phyloP scores from a whole-genome alignment of 2,888 invertebrate species.

The Clanis bilineata region DNA sequence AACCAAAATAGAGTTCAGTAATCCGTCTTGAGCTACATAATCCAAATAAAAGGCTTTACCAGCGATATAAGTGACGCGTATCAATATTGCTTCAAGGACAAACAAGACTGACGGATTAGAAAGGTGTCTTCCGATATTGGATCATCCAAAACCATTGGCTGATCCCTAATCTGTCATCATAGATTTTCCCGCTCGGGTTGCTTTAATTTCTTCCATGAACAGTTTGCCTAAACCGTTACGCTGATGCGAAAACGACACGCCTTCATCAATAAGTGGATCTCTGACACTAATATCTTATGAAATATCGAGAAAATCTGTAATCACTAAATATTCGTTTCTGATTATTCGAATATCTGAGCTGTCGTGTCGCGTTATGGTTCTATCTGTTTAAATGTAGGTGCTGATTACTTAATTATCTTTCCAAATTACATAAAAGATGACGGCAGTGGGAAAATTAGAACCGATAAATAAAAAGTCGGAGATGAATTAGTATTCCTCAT shows the following conservation, averaged over 20 bases:
- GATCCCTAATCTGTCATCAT: conserved; percentile 40
- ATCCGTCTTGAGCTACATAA: background rate
- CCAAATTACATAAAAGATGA: background rate
- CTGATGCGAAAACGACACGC: conserved; percentile 34
- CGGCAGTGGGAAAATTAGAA: background rate
- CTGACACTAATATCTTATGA: background rate
- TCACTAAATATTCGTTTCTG: background rate
- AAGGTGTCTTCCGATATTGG: background rate
- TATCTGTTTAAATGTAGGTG: background rate
- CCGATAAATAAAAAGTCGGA: background rate
- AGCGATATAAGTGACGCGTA: background rate
- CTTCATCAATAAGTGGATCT: background rate
- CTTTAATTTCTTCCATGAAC: conserved; percentile 55
- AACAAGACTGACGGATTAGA: conserved; percentile 14
- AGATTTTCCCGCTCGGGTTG: conserved; percentile 41
- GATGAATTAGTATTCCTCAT: no score
- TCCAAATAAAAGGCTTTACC: background rate
- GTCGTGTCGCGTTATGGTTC: background rate
- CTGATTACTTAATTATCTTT: background rate
- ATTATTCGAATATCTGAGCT: background rate
- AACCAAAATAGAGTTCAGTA: background rate
- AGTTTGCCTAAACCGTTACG: conserved; percentile 51
- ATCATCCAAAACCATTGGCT: background rate
- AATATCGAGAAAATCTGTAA: background rate
- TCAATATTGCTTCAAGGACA: background rate